Conservation (phyloP, 1,140 invertebrate genomes). For the Hyphantria cunea region DNA sequence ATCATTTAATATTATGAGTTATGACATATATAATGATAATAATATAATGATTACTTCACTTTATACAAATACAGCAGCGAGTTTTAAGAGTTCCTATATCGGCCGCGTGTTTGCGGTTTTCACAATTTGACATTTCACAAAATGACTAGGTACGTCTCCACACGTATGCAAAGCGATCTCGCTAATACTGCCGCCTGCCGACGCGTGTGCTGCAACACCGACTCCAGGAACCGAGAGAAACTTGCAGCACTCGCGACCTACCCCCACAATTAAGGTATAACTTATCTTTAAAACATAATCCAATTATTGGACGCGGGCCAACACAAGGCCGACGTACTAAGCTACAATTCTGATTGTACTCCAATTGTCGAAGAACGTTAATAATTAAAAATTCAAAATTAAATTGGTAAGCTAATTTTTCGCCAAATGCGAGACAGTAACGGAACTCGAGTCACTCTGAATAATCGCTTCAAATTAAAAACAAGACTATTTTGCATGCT, state of each 20-base stretch:
- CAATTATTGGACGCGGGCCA: constrained; percentile 46
- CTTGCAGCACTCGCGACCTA: constrained; percentile 16
- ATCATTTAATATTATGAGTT: constrained; percentile 78
- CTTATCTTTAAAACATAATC: constrained; percentile 67
- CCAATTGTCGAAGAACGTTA: constrained; percentile 35
- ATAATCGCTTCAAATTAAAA: constrained; percentile 68
- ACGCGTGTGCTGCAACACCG: constrained; percentile 6
- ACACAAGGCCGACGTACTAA: constrained; percentile 43
- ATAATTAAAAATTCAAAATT: constrained; percentile 34
- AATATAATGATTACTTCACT: constrained; percentile 80
- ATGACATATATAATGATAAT: constrained; percentile 80
- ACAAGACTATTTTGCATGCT: constrained; percentile 58
- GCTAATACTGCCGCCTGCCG: constrained; percentile 37
- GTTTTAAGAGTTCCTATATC: constrained; percentile 83
- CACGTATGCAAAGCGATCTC: constrained; percentile 53
- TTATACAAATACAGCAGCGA: constrained; percentile 83
- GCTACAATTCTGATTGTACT: constrained; percentile 60
- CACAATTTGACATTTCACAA: constrained; percentile 80
- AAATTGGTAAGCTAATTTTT: constrained; percentile 50
- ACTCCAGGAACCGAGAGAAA: neutral
- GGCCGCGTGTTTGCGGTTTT: constrained; percentile 74
- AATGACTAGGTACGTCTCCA: constrained; percentile 81
- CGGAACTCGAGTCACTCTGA: constrained; percentile 79
- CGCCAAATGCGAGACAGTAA: constrained; percentile 66
- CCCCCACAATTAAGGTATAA: constrained; percentile 37